A percentile compares a stretch with the other conserved stretches of the same genome.
phyloP scores from a whole-genome alignment of 2,797 vertebrate genomes.

The Premnoplex brunnescens region DNA sequence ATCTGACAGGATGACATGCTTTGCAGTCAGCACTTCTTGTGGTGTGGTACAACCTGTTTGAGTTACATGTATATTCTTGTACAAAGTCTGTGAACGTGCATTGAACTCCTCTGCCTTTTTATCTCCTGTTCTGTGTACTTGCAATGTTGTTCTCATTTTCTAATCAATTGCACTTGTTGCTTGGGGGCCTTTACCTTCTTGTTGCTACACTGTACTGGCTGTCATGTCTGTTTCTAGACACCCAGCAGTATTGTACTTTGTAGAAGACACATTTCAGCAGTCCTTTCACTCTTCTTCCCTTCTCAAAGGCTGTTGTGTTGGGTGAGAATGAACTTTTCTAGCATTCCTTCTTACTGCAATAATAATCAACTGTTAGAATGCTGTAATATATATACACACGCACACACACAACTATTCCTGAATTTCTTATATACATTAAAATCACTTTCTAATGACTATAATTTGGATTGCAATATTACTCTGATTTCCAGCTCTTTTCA shows the following conservation, averaged over 20 bases:
- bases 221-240: neutral
- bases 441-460: neutral
- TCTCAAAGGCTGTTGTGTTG: neutral
- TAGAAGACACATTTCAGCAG: neutral
- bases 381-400: neutral
- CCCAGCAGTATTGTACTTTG: neutral
- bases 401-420: neutral
- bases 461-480: neutral
- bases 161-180: slow-evolving; percentile 32
- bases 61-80: slow-evolving; percentile 50
- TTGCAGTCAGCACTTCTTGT: neutral
- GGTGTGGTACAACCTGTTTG: slow-evolving; percentile 36
- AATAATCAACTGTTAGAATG: neutral
- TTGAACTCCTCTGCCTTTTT: slow-evolving; percentile 41
- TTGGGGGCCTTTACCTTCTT: neutral
- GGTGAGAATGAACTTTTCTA: neutral
- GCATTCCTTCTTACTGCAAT: neutral
- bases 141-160: slow-evolving; percentile 24
- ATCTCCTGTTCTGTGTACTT: slow-evolving; percentile 4
- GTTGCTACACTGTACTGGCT: neutral
- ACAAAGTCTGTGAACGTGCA: slow-evolving; percentile 36
- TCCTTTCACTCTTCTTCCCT: neutral
- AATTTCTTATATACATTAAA: neutral
- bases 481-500: neutral
- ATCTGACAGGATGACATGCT: neutral